These are phyloP conservation scores for Ormyrus pomaceus DNA, from an alignment of 2,888 invertebrate species.

Conservation along the genomic window DNA sequence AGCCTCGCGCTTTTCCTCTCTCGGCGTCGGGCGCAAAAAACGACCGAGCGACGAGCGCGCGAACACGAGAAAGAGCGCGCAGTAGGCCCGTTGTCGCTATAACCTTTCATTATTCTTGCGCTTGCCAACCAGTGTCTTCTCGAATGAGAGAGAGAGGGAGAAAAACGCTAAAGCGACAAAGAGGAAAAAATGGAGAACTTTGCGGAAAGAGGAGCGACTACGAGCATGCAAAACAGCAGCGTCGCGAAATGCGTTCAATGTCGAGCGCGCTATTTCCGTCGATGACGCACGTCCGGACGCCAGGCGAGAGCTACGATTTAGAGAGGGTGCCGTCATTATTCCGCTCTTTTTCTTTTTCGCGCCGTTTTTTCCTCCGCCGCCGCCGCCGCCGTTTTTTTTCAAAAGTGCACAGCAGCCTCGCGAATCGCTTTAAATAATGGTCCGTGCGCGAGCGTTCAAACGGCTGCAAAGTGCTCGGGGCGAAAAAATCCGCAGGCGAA, in stretches of 20 bases:
- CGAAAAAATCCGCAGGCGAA: too few species aligned
- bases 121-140: conserved; percentile 33
- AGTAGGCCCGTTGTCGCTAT: conserved; percentile 12
- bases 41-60: not conserved
- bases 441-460: conserved; percentile 50
- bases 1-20: conserved; percentile 61
- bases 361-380: conserved; percentile 12
- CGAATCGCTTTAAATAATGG: conserved; percentile 51
- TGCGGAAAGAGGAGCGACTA: not conserved
- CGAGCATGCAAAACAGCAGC: not conserved
- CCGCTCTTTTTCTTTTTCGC: conserved; percentile 28
- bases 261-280: conserved; percentile 27
- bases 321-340: conserved; percentile 43
- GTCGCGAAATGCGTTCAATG: too few species aligned
- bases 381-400: conserved; percentile 15
- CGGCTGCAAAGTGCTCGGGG: conserved; percentile 27
- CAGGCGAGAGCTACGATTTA: conserved; percentile 34
- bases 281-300: conserved; percentile 44
- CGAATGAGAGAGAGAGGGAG: not conserved
- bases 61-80: not conserved
- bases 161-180: not conserved
- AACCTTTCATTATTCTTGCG: conserved; percentile 16
- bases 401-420: conserved; percentile 28
- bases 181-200: not conserved
- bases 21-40: conserved; percentile 23